Evolutionary conservation across 64 coral and sea anemone genomes (phyloP).

Genomic region (Astreopora myriophthalma): DNA sequence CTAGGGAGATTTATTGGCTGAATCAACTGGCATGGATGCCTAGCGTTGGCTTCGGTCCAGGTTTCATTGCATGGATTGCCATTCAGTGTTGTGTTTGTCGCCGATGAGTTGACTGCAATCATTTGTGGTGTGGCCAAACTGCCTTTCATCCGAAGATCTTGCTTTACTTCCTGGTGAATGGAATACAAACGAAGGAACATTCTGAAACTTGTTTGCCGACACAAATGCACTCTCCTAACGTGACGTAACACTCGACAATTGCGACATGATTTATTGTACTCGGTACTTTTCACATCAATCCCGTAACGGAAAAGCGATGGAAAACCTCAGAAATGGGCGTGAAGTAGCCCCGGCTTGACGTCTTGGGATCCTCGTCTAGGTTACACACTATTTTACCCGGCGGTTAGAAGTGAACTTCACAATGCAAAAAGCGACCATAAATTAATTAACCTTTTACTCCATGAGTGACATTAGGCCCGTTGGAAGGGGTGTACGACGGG

Average conservation of each 20-base stretch:
- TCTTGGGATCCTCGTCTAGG: background rate
- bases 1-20: background rate
- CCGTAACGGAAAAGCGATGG: background rate
- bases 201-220: too few species aligned
- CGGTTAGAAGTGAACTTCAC: background rate
- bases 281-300: too few species aligned
- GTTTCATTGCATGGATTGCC: background rate
- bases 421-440: background rate
- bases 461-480: background rate
- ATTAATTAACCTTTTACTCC: background rate
- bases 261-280: too few species aligned
- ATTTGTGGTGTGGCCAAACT: background rate
- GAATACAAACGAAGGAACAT: background rate
- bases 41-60: background rate
- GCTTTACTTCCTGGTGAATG: background rate
- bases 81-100: background rate
- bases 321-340: background rate
- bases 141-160: background rate
- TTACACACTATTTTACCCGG: background rate
- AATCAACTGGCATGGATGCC: background rate
- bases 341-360: background rate
- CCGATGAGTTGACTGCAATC: background rate
- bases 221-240: too few species aligned
- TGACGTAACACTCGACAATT: too few species aligned
- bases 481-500: too few species aligned